A percentile compares a stretch with the other conserved stretches of the same genome.
phyloP scores from a whole-genome alignment of 2,797 vertebrate species.

The Loris lydekkerianus region DNA sequence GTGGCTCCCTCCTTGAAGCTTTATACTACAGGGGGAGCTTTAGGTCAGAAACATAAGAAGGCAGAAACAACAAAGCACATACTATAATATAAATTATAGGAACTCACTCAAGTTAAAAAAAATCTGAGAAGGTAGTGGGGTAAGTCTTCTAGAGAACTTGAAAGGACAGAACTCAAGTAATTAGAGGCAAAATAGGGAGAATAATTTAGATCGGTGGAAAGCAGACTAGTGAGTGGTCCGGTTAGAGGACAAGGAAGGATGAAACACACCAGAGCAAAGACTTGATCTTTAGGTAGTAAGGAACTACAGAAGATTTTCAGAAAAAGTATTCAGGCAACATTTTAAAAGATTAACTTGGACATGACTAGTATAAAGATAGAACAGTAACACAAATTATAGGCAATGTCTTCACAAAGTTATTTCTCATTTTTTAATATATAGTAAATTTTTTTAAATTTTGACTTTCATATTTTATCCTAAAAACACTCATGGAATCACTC shows the following conservation, averaged over 20 bases:
- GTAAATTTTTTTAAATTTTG: conserved; percentile 44
- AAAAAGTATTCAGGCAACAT: conserved; percentile 14
- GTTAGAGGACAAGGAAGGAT: background rate
- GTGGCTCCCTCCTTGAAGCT: background rate
- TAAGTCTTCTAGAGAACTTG: background rate
- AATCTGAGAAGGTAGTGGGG: background rate
- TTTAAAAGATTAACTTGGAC: conserved; percentile 62
- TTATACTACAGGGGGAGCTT: background rate
- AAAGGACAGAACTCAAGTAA: conserved; percentile 39
- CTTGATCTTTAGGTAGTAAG: conserved; percentile 1
- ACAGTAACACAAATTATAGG: background rate
- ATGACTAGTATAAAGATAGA: conserved; percentile 20
- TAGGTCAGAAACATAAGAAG: conserved; percentile 11
- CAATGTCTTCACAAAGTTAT: conserved; percentile 18
- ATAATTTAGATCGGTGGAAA: background rate
- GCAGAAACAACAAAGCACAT: conserved; percentile 8
- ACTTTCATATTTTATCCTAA: conserved; percentile 41
- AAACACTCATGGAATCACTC: conserved; percentile 38
- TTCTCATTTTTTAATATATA: conserved; percentile 13
- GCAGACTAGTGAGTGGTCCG: background rate
- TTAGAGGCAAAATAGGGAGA: conserved; percentile 13
- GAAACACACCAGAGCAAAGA: conserved; percentile 42
- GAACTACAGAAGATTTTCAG: background rate
- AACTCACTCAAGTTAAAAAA: conserved; percentile 36
- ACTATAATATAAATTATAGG: background rate